Evolutionary conservation across 64 coral and sea anemone species (phyloP).

Genomic region (Montipora foliosa): DNA sequence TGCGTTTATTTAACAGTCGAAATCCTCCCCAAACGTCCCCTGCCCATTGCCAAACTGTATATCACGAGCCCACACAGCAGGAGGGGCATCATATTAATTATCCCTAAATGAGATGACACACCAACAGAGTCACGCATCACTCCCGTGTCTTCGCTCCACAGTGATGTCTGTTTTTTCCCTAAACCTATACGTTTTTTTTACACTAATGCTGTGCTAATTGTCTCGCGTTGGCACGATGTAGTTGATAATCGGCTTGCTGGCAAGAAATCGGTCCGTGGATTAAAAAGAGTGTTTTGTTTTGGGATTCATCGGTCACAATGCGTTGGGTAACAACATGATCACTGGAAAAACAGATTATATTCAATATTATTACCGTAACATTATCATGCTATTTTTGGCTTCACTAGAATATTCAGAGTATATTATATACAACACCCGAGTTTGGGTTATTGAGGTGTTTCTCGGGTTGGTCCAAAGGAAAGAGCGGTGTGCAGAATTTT

Average conservation of each 20-base stretch:
- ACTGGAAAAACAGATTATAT: not conserved
- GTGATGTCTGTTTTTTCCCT: not conserved
- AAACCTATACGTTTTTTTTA: conserved; percentile 2
- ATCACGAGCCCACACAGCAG: not conserved
- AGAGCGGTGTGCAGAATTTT: not conserved
- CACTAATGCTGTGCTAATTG: conserved; percentile 35
- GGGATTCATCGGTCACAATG: not conserved
- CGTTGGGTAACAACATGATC: not conserved
- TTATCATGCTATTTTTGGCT: not conserved
- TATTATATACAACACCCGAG: no score
- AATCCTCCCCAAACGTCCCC: not conserved
- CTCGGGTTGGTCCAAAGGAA: no score
- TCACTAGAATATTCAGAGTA: not conserved
- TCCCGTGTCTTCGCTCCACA: not conserved
- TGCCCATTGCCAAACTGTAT: not conserved
- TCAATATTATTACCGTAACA: not conserved
- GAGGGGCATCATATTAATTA: not conserved
- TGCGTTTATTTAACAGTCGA: no score
- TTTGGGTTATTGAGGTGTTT: no score
- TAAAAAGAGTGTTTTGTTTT: not conserved
- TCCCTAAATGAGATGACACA: not conserved
- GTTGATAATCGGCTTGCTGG: conserved; percentile 5
- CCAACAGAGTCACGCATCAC: not conserved
- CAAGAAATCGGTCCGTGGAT: conserved; percentile 4
- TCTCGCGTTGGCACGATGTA: not conserved